A percentile compares a stretch with the other conserved stretches of the same genome.
These are phyloP conservation scores for Habrosyne pyritoides DNA, from an alignment of 2,888 invertebrate species.

Conservation along the genomic window DNA sequence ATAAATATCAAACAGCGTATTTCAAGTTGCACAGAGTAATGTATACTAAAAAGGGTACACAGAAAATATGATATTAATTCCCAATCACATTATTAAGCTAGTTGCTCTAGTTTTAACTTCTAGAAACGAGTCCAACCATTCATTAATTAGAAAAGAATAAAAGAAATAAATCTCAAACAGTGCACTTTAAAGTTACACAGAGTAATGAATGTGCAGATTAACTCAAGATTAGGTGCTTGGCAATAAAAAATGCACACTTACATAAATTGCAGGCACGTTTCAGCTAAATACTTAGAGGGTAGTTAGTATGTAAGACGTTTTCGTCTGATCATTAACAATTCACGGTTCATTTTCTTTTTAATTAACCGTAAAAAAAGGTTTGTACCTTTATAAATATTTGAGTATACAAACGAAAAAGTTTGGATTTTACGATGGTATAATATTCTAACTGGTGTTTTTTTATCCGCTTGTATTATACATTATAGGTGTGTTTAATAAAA, in stretches of 20 bases:
- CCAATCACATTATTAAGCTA: neutral
- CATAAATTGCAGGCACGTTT: conserved; percentile 26
- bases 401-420: too few relatives aligned
- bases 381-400: neutral
- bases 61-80: too few relatives aligned
- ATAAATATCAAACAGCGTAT: too few relatives aligned
- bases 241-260: conserved; percentile 32
- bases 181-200: conserved; percentile 17
- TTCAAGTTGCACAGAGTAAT: too few relatives aligned
- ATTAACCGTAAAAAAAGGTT: neutral
- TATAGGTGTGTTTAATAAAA: too few relatives aligned
- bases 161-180: conserved; percentile 25
- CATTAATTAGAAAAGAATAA: neutral
- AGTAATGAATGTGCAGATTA: conserved; percentile 29
- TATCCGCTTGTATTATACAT: too few relatives aligned
- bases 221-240: conserved; percentile 25
- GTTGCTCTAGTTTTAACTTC: neutral
- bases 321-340: neutral
- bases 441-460: too few relatives aligned
- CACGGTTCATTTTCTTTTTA: neutral
- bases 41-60: too few relatives aligned
- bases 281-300: conserved; percentile 15
- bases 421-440: too few relatives aligned
- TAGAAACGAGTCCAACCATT: neutral
- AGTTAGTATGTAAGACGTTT: conserved; percentile 18